Conservation (phyloP, 2,113 vertebrate genomes). For the Dolichallabes microphthalmus region DNA sequence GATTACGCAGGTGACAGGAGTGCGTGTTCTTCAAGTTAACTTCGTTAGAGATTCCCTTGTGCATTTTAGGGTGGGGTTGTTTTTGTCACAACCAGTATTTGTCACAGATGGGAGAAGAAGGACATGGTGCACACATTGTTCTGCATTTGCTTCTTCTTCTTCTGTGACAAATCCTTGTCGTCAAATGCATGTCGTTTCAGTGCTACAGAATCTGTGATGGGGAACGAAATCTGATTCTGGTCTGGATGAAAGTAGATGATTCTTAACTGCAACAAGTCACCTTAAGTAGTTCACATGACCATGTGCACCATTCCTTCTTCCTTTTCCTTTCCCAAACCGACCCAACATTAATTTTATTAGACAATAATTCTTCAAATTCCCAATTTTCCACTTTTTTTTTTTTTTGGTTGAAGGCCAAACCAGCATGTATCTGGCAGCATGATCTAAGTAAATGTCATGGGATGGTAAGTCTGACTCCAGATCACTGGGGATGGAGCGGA, state of each 20-base stretch:
- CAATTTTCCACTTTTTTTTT: constrained; percentile 15
- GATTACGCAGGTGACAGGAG: constrained; percentile 43
- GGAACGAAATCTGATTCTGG: neutral
- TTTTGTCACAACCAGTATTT: constrained; percentile 50
- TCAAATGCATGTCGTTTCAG: neutral
- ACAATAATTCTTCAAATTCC: neutral
- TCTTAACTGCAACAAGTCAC: neutral
- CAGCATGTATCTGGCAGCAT: constrained; percentile 9
- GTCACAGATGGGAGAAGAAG: constrained; percentile 38
- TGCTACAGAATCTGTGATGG: constrained; percentile 4
- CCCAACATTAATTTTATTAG: neutral
- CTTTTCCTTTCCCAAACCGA: neutral
- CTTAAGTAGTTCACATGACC: constrained; percentile 3
- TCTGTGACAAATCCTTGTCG: too few relatives aligned
- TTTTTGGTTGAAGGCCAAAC: constrained; percentile 15
- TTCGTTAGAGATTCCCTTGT: constrained; percentile 36
- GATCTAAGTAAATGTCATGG: constrained; percentile 1
- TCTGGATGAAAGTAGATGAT: neutral
- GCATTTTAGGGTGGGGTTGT: constrained; percentile 45
- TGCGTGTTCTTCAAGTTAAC: constrained; percentile 43
- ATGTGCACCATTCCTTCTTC: neutral
- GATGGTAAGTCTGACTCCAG: constrained; percentile 56
- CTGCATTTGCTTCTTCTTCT: neutral
- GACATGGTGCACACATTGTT: constrained; percentile 25
- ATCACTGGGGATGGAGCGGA: neutral